Evolutionary conservation across 2,797 vertebrate genomes (phyloP).

Genomic region (Eulemur albifrons): DNA sequence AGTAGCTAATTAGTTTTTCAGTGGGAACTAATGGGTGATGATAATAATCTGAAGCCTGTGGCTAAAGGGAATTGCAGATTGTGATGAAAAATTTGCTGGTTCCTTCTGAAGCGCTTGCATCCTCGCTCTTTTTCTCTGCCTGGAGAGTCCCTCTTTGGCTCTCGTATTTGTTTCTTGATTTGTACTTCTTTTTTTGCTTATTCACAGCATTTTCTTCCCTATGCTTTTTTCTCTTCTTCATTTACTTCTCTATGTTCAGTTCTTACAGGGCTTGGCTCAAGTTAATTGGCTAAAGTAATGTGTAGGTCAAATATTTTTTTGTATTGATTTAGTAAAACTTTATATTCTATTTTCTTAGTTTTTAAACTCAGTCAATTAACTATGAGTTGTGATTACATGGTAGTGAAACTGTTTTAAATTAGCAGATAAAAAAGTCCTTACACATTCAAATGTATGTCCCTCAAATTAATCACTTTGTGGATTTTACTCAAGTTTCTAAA

Average conservation of each 20-base stretch:
- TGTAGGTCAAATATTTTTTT: neutral
- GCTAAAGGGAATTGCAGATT: neutral
- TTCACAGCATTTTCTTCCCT: neutral
- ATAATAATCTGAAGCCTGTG: conserved; percentile 69
- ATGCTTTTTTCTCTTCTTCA: neutral
- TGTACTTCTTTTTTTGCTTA: neutral
- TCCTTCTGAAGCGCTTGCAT: neutral
- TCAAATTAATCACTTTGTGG: neutral
- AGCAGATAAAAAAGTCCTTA: neutral
- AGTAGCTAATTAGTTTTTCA: conserved; percentile 68
- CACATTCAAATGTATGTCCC: neutral
- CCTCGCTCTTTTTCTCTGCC: neutral
- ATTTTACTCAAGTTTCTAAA: conserved; percentile 40
- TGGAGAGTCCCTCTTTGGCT: neutral
- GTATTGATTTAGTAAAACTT: neutral
- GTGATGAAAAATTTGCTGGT: neutral
- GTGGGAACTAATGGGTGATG: conserved; percentile 42
- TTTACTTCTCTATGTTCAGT: neutral
- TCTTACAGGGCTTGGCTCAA: neutral
- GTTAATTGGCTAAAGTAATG: neutral
- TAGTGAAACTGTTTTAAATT: neutral
- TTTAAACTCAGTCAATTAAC: neutral
- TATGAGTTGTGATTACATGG: neutral
- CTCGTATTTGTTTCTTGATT: neutral
- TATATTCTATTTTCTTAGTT: neutral